phyloP scores from a whole-genome alignment of 2,113 vertebrate genomes.

The Castor canadensis region DNA sequence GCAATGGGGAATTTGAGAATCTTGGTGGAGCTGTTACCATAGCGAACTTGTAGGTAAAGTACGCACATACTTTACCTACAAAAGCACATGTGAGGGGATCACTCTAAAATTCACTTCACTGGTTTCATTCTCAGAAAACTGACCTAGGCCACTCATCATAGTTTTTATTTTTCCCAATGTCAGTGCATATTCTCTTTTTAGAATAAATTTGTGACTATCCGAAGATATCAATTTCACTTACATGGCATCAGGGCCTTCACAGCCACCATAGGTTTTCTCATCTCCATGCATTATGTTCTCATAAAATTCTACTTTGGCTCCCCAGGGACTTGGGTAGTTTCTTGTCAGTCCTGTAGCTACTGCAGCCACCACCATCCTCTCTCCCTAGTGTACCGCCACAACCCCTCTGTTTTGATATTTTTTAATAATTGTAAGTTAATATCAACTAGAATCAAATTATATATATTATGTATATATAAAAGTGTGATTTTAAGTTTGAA shows the following conservation, averaged over 20 bases:
- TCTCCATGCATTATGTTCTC: slow-evolving; percentile 93
- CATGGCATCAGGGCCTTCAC: slow-evolving; percentile 99
- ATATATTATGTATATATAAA: neutral
- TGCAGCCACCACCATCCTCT: neutral
- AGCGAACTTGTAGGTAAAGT: no score
- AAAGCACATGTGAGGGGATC: no score
- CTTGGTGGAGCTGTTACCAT: no score
- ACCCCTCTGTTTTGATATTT: neutral
- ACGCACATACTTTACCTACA: no score
- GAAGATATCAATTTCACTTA: slow-evolving; percentile 99
- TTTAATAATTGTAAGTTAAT: neutral
- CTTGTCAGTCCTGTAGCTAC: neutral
- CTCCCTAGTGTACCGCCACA: neutral
- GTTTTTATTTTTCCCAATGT: slow-evolving; percentile 99
- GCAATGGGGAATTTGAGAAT: no score
- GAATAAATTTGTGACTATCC: slow-evolving; percentile 99
- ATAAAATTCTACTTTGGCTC: neutral
- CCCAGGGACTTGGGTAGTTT: neutral
- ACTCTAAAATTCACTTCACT: no score
- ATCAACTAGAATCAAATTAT: neutral
- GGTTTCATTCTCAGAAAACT: no score
- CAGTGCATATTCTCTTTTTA: slow-evolving; percentile 98
- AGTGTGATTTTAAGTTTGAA: neutral
- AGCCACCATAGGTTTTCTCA: slow-evolving; percentile 98
- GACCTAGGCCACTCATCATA: slow-evolving; percentile 99